phyloP scores from a whole-genome alignment of 1,140 invertebrate species.

The Bradynema listronoti region DNA sequence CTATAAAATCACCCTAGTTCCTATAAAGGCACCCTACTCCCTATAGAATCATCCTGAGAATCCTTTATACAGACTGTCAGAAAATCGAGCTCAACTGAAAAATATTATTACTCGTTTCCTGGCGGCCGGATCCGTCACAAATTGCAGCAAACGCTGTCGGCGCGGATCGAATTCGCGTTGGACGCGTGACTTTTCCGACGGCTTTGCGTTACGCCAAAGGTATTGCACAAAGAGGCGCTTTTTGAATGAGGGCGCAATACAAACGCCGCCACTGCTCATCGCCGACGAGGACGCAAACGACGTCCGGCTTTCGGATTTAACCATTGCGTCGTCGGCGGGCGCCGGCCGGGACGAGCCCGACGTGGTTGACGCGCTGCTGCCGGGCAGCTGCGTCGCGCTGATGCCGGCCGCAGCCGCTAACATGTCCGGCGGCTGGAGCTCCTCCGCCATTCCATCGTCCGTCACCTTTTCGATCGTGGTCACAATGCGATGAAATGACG shows the following conservation, averaged over 20 bases:
- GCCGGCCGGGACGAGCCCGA: conserved; percentile 6
- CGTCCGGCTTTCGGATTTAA: conserved; percentile 3
- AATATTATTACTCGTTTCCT: conserved; percentile 33
- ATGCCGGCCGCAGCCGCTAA: conserved; percentile 1
- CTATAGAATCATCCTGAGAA: too few relatives aligned
- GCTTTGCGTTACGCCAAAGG: conserved; percentile 36
- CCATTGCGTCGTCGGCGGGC: too few relatives aligned
- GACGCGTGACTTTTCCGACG: conserved; percentile 51
- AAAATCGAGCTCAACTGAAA: too few relatives aligned
- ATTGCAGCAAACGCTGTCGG: conserved; percentile 49
- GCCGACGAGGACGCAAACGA: conserved; percentile 1
- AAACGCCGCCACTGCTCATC: not conserved
- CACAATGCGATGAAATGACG: conserved; percentile 57
- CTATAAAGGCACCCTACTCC: too few relatives aligned
- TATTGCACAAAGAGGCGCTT: conserved; percentile 53
- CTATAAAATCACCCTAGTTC: too few relatives aligned
- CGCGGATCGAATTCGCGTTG: conserved; percentile 57
- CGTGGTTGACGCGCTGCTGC: conserved; percentile 1
- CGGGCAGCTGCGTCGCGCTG: not conserved
- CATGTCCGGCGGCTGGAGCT: too few relatives aligned
- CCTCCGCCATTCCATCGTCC: not conserved
- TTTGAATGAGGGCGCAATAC: conserved; percentile 34
- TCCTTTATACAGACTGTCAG: too few relatives aligned
- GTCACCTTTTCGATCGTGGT: conserved; percentile 57
- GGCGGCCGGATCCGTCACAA: conserved; percentile 47